Evolutionary conservation across 2,113 vertebrate species (phyloP), one percentile per base, ranked within the genome.

Genomic region (Stegastes partitus): DNA sequence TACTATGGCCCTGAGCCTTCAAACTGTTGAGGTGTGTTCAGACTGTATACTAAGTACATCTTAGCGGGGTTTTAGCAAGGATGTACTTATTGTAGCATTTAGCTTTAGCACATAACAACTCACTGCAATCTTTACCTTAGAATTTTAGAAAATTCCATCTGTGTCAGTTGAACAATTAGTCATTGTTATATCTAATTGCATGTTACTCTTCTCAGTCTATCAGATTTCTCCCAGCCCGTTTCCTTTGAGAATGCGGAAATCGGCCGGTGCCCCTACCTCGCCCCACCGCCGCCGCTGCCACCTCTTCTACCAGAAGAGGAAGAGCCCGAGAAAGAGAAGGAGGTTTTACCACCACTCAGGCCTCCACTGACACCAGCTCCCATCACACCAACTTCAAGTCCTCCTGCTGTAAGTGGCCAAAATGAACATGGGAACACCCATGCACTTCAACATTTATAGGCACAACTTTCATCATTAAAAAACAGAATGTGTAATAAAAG

Each of bases 221-320:
- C 97, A 90, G 98, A 99, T 87, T 99, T 99, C 70, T 96, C 97
- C 53, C 95, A 93, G 63, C 94, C 96, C 0, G 83, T 98, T 11
- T 95, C 97, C 74, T 99, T 99, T 87, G 96, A 97, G 94, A 98
- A 99, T 56, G 98, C 98, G 3, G 97, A 99, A 79, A 99, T 99
- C 25, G 98, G 98, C 11, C 95, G 54, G 39, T 99, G 98, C 80
- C 93, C 94, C 31, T 93, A 90, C 62, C 79, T 95, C 34, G 92
- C 92, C 68, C 90, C 92, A 1, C 91, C 80, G 31, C 92, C 89
- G 3, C 85, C 90, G 26, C 90, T 71, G 23, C 92, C 87, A 54
- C 84, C 87, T 23, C 68, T 82, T 59, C 93, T 91, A 42, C 91
- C 68, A 1, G 79, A 80, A 14, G 84, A 84, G 57, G 79, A 88